These are phyloP conservation scores for Nasonia giraulti DNA, from an alignment of 1,140 invertebrate genomes.

Conservation along the genomic window DNA sequence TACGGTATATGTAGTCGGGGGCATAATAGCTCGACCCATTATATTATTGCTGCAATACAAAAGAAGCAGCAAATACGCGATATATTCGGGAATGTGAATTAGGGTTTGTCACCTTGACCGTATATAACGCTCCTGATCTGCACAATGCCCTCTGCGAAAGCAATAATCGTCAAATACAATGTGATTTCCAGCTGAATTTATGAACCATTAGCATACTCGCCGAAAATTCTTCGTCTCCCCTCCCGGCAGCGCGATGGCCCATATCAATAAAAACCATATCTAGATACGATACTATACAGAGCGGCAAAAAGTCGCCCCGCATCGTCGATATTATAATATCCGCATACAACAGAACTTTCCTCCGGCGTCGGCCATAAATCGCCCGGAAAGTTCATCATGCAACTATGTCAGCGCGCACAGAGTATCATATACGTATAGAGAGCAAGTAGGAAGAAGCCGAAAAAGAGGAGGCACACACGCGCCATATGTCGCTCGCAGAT, in stretches of 20 bases:
- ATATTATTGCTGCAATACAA: no score
- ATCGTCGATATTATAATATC: neutral
- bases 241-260: neutral
- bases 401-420: neutral
- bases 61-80: neutral
- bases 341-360: no score
- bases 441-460: neutral
- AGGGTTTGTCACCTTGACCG: neutral
- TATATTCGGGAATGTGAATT: slow-evolving; percentile 1
- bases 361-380: neutral
- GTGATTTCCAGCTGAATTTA: slow-evolving; percentile 19
- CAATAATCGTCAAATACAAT: slow-evolving; percentile 8
- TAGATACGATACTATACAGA: neutral
- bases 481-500: slow-evolving; percentile 41
- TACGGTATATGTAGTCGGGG: no score
- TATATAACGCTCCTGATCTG: neutral
- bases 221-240: slow-evolving; percentile 24
- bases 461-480: neutral
- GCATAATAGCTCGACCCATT: no score
- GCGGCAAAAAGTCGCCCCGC: neutral
- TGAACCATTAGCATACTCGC: slow-evolving; percentile 26
- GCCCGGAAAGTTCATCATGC: neutral
- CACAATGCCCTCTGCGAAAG: neutral
- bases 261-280: slow-evolving; percentile 3
- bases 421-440: no score